phyloP scores from a whole-genome alignment of 1,140 invertebrate species.

The Drosophila sechellia region DNA sequence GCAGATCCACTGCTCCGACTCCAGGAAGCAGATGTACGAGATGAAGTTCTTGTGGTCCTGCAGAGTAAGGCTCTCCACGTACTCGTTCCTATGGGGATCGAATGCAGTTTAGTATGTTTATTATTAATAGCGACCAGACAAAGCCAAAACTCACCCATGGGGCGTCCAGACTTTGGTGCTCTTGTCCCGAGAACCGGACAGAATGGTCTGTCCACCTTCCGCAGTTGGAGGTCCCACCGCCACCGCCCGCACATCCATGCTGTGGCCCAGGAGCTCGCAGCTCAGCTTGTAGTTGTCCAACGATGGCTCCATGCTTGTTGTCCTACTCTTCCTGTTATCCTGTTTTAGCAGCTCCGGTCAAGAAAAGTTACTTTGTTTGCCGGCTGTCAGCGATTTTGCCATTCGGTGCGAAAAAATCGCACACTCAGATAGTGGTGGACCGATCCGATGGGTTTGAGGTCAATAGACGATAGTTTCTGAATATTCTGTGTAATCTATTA shows the following conservation, averaged over 20 bases:
- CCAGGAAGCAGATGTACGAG: conserved; percentile 90
- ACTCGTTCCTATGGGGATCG: conserved; percentile 85
- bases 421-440: conserved; percentile 32
- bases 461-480: conserved; percentile 17
- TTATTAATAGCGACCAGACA: background rate
- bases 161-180: conserved; percentile 93
- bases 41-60: conserved; percentile 95
- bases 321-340: conserved; percentile 2
- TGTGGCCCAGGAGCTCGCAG: conserved; percentile 91
- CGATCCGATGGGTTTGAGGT: background rate
- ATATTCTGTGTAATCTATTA: background rate
- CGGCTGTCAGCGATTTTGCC: conserved; percentile 28
- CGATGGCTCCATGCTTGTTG: conserved; percentile 60
- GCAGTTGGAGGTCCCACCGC: conserved; percentile 88
- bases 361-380: conserved; percentile 42
- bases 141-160: conserved; percentile 87
- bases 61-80: conserved; percentile 88
- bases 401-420: conserved; percentile 35
- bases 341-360: background rate
- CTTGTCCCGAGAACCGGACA: conserved; percentile 94
- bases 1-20: conserved; percentile 90
- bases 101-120: background rate
- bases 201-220: conserved; percentile 88
- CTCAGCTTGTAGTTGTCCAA: conserved; percentile 90
- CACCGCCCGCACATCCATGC: conserved; percentile 92